phyloP scores from a whole-genome alignment of 2,113 vertebrate species.

The Solea senegalensis region DNA sequence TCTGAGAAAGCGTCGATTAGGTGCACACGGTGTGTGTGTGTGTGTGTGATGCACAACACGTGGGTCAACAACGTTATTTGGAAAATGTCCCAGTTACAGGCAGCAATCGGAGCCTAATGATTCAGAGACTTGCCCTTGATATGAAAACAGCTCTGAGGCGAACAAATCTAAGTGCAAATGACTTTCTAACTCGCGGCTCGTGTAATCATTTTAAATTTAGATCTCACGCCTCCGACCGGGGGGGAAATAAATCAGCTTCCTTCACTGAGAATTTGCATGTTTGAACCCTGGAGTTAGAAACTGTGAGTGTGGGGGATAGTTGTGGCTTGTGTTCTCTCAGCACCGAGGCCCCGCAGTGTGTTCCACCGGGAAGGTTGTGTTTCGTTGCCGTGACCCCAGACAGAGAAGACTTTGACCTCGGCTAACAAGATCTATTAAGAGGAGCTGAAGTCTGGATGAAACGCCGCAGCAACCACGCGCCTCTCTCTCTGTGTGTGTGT shows the following conservation, averaged over 20 bases:
- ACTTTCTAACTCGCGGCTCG: slow-evolving; percentile 71
- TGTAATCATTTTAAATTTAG: slow-evolving; percentile 78
- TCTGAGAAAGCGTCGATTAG: slow-evolving; percentile 31
- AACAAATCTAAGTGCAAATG: slow-evolving; percentile 69
- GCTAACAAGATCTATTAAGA: slow-evolving; percentile 66
- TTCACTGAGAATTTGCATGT: slow-evolving; percentile 67
- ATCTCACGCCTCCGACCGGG: slow-evolving; percentile 71
- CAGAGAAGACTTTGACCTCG: slow-evolving; percentile 60
- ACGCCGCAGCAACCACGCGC: slow-evolving; percentile 40
- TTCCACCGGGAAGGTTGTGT: slow-evolving; percentile 45
- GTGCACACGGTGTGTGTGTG: slow-evolving; percentile 7
- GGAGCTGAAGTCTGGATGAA: slow-evolving; percentile 43
- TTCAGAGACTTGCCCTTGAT: slow-evolving; percentile 74
- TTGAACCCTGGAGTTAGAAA: slow-evolving; percentile 55
- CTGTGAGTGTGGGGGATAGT: slow-evolving; percentile 19
- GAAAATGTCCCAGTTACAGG: slow-evolving; percentile 52
- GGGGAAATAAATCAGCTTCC: slow-evolving; percentile 66
- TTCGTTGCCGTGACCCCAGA: slow-evolving; percentile 55
- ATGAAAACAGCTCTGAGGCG: slow-evolving; percentile 70
- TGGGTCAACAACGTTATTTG: slow-evolving; percentile 45
- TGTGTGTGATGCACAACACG: slow-evolving; percentile 5
- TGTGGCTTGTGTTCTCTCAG: slow-evolving; percentile 31
- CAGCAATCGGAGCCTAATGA: slow-evolving; percentile 66
- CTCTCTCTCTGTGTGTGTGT: too few species aligned
- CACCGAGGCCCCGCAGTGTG: slow-evolving; percentile 9